Base-by-base conservation (phyloP, 2,113 vertebrate species). In the Phycodurus eques region DNA sequence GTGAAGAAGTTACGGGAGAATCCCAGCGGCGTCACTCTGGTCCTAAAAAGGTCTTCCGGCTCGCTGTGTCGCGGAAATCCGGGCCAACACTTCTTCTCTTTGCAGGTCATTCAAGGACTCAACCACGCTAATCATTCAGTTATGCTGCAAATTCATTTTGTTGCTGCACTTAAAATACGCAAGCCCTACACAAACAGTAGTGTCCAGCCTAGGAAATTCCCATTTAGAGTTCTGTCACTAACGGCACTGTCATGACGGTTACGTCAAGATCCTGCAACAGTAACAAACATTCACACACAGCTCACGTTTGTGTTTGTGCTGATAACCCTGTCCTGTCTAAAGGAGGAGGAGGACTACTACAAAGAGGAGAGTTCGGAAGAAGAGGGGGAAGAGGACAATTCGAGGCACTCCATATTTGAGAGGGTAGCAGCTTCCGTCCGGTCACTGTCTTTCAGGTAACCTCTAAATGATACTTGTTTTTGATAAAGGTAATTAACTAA, bases 1-100 rank as follows among this genome's bases (percentile, higher is more conserved):
- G 83, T 86, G 3, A 92, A 87, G 80, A 96, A 98, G 88, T 93
- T 99, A 20, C 90, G 81, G 57, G 95, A 94, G 87, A 93, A 93
- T 67, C 88, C 88, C 0, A 87, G 47, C 0, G 84, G 81, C 1
- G 93, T 94, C 79, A 93, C 91, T 0, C 80, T 98, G 75, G 88
- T 99, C 77, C 87, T 98, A 73, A 98, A 95, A 91, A 98, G 94
- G 87, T 80, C 96, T 46, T 93, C 94, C 0, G 75, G 74, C 1
- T 88, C 84, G 9, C 62, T 76, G n/a, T 74, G 61, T 47, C 76
- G 27, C 49, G 85, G 70, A 71, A 43, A 81, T 49, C 64, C 63
- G 2, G 13, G 4, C 15, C 67, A 64, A 4, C 14, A 14, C 27
- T 17, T 72, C 33, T 65, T 74, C 11, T 11, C 54, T 12, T 5